Evolutionary conservation across 2,113 vertebrate species (phyloP), one percentile per base, ranked within the genome.

Genomic region (Stomatorhinus ivindoensis): DNA sequence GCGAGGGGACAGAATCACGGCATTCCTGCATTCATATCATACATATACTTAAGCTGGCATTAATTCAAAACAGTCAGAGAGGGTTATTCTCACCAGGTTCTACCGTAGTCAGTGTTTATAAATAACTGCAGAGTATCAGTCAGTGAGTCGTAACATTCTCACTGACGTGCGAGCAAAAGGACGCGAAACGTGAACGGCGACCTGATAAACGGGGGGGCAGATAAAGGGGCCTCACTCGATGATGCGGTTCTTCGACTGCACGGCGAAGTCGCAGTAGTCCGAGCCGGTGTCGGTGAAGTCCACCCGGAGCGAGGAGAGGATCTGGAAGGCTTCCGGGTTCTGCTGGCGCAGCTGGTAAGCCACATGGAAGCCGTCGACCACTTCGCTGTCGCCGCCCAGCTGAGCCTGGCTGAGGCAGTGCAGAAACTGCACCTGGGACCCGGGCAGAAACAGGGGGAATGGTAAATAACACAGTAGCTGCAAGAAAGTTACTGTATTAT

Each of bases 201-300:
- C 2, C 24, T 7, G 44, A 31, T 76, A 39, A 35, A 76, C 31
- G 35, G 19, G 1, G 1, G 1, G 15, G 31, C 10, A 85, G 65
- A 87, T 11, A 8, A 44, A 46, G 0, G 19, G 83, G 35, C 9
- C 97, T 97, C 87, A 99, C 98, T 98, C 96, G 88, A 98, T 97
- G 93, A 98, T 97, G 92, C 91, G 93, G 88, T 99, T 96, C 94
- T 98, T 99, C 91, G 97, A 96, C 88, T 98, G 97, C 91, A 99
- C 95, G 47, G 95, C 95, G 94, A 98, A 99, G 92, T 98, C 97
- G 35, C 98, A 99, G 93, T 97, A 98, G 94, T 99, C 98, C 0
- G 93, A 92, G 46, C 98, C 98, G 1, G 93, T 95, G 95, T 99
- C 98, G 3, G 94, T 95, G 90, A 97, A 99, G 93, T 98, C 95